Conservation (phyloP, 2,888 invertebrate species). For the Ephialtes manifestator region DNA sequence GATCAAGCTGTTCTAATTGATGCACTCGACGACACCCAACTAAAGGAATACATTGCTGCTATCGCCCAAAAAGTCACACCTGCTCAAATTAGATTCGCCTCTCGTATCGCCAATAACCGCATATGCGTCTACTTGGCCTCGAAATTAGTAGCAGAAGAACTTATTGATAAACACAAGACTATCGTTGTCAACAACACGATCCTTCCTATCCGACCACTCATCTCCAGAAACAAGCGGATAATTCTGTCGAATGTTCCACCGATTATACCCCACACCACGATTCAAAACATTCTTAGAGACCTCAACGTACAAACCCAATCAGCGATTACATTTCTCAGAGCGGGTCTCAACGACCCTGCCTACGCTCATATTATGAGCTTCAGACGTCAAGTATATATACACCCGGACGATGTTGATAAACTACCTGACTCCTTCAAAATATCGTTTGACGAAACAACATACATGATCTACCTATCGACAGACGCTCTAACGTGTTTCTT, state of each 20-base stretch:
- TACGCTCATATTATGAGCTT: no score
- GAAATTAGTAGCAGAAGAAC: no score
- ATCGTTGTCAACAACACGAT: not conserved
- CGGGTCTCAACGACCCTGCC: not conserved
- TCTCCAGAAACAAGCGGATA: not conserved
- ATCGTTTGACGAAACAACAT: slow-evolving; percentile 1
- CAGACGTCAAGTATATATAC: no score
- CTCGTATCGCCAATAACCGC: slow-evolving; percentile 3
- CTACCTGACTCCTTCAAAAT: no score
- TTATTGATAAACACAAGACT: not conserved
- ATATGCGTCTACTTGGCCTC: slow-evolving; percentile 3
- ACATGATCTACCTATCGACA: slow-evolving; percentile 14
- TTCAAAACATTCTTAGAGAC: not conserved
- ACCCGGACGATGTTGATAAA: no score
- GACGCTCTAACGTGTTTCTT: slow-evolving; percentile 6
- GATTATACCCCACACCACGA: not conserved
- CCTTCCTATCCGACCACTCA: not conserved
- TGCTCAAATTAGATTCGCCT: slow-evolving; percentile 7
- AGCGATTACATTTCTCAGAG: not conserved
- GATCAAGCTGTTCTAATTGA: slow-evolving; percentile 8
- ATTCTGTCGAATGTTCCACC: not conserved
- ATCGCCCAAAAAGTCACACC: not conserved
- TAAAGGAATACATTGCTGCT: slow-evolving; percentile 3
- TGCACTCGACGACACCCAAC: no score
- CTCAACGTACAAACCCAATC: not conserved